Base-by-base conservation (phyloP, 2,113 vertebrate genomes). In the Oncorhynchus masou region DNA sequence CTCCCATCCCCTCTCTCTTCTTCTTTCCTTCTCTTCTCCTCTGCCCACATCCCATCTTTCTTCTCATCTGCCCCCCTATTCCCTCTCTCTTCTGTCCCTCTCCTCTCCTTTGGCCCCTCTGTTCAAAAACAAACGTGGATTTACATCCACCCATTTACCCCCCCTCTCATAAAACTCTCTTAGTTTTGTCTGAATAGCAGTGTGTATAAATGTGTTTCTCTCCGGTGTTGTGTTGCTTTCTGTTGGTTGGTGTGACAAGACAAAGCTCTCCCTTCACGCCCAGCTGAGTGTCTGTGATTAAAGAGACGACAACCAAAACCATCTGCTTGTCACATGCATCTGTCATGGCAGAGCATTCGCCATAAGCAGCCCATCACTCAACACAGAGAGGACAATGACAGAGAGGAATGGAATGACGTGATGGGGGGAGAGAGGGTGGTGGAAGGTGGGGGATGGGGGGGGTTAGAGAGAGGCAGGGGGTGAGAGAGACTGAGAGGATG, bases 261-360 rank as follows among this genome's bases (percentile, higher is more conserved):
- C 92, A 87, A 90, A 93, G 91, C 92, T 90, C 85, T 76, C 34
- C 84, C 91, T 92, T 92, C 92, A 92, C 89, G 91, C 92, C 87
- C 83, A 91, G 91, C 88, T 92, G 92, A 91, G 88, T 94, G 90
- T 85, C 80, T 91, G 92, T 94, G 94, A 94, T 94, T 94, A 94
- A 94, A 93, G 91, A 92, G 88, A 93, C 86, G 90, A 93, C 92
- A 92, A 92, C 91, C 89, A 91, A 93, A 94, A 93, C 92, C 93
- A 94, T 94, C 94, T 94, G 94, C 91, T 92, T 93, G 93, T 94
- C 93, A 94, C 90, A 91, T 91, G 85, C 93, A 94, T 94, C 93
- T 91, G 91, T 94, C 68, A 69, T 69, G 19, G 31, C 19, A 39
- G 31, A 69, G 34, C 34, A 15, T 45, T 69, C 34, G 20, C 31